A percentile compares a stretch with the other conserved stretches of the same genome.
phyloP scores from a whole-genome alignment of 2,797 vertebrate species.

The Amazona finschi region DNA sequence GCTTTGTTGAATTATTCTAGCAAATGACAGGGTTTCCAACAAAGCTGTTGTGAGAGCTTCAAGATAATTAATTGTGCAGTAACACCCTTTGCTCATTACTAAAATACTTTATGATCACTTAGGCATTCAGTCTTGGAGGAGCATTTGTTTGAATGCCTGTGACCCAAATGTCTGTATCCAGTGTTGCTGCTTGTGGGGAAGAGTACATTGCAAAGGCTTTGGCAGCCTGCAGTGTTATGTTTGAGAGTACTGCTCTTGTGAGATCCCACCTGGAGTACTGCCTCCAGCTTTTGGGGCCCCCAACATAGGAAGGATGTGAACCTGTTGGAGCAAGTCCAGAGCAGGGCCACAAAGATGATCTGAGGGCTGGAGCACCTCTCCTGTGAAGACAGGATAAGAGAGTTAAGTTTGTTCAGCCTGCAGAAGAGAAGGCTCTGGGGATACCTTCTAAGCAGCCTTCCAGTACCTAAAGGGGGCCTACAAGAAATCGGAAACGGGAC shows the following conservation, averaged over 20 bases:
- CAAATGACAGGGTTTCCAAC: background rate
- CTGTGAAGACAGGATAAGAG: background rate
- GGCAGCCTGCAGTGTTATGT: background rate
- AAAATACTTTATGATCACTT: background rate
- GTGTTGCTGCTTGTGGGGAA: background rate
- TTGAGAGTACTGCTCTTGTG: background rate
- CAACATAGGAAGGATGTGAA: background rate
- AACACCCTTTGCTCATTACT: background rate
- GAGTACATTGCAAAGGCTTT: background rate
- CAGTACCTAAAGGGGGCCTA: background rate
- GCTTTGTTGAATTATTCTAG: background rate
- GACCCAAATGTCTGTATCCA: background rate
- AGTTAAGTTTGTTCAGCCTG: background rate
- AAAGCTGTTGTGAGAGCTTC: accelerated
- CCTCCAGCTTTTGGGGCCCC: background rate
- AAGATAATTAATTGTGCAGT: background rate
- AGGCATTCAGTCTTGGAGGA: background rate
- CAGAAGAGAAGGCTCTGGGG: background rate
- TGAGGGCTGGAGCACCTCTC: background rate
- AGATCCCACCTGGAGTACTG: background rate
- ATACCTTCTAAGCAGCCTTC: background rate
- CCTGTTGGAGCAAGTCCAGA: background rate
- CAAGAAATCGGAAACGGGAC: background rate
- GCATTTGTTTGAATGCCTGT: background rate
- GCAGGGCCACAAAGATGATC: background rate